Base-by-base conservation (phyloP, 2,113 vertebrate species). In the Petaurus breviceps region DNA sequence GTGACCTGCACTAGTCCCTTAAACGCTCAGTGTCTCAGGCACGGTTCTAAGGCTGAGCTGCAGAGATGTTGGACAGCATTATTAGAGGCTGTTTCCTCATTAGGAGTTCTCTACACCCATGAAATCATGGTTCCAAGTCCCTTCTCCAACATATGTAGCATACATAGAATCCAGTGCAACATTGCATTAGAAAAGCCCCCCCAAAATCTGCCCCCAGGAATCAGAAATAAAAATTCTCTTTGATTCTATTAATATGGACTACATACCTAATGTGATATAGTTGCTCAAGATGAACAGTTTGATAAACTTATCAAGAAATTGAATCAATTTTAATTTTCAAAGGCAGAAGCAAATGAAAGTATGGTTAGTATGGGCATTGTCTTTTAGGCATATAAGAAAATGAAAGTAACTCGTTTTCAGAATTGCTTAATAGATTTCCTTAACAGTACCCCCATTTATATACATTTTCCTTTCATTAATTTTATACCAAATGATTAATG, bases 301-400 rank as follows among this genome's bases (percentile, higher is more conserved):
- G 52, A 89, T 92, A 94, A 46, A 51, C 23, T 95, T 96, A 24
- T 84, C 43, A 51, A 37, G 93, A 68, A 92, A 92, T 92, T 96
- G 91, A 93, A 68, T 84, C 77, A 93, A 89, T 91, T 5, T 5
- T 92, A 61, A 91, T 89, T 19, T 54, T 37, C 57, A 68, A 28
- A 68, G 31, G 28, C 57, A 37, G 31, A 94, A 95, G 77, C 92
- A 49, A 91, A 84, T 47, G 22, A 89, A 68, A 54, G 10, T 31
- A 51, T 93, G 28, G 24, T 90, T 26, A 91, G 25, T 31, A 54
- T 24, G 90, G 68, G n/a, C 3, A n/a, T 50, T 68, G 57, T 53
- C 54, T 94, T 68, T 89, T 11, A 68, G 57, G 4, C 77, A 51
- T 94, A 19, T 93, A 84, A 90, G 94, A 90, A 91, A 93, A 55